These are phyloP conservation scores for Diphyllodes magnificus DNA, from an alignment of 2,113 vertebrate species.

Conservation along the genomic window DNA sequence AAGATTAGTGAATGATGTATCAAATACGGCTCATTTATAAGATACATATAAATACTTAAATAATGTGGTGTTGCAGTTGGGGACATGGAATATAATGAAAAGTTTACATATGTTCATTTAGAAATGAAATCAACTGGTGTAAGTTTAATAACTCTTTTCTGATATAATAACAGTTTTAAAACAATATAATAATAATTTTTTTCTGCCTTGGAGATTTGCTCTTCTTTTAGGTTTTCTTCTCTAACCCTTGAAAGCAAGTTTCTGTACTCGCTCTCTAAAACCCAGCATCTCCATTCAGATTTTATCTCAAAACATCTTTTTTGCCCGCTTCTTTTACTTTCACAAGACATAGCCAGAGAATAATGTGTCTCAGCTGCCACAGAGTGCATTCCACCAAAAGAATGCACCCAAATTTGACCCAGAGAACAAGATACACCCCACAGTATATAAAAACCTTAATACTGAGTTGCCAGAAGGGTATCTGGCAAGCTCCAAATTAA, in stretches of 20 bases:
- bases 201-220: neutral
- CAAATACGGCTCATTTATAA: neutral
- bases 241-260: neutral
- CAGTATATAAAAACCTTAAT: slow-evolving; percentile 1
- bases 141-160: neutral
- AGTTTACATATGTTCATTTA: neutral
- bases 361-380: neutral
- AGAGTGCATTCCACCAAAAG: neutral
- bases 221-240: neutral
- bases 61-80: neutral
- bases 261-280: neutral
- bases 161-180: neutral
- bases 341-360: neutral
- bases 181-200: neutral
- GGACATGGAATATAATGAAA: neutral
- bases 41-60: neutral
- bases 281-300: neutral
- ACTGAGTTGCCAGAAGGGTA: slow-evolving; percentile 28
- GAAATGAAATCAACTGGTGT: neutral
- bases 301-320: neutral
- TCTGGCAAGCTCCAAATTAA: slow-evolving; percentile 34
- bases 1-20: neutral
- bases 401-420: slow-evolving; percentile 21
- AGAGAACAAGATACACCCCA: slow-evolving; percentile 15
- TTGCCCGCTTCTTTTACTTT: neutral